Percentiles rank a stretch among this genome's conserved stretches.
phyloP scores from a whole-genome alignment of 2,888 invertebrate species.

The Zaprionus obscuricornis region DNA sequence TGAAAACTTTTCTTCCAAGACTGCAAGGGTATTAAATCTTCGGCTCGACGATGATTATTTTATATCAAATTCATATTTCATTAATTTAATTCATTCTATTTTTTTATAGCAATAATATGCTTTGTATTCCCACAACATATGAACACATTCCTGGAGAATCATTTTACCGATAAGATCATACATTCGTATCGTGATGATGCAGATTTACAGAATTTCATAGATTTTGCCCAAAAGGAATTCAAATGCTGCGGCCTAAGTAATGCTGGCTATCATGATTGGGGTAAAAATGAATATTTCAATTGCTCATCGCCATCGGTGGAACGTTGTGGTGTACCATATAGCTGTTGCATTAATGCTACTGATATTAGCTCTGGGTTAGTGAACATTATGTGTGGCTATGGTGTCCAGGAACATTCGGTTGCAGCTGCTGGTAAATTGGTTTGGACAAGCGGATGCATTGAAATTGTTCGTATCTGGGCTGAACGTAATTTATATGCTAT shows the following conservation, averaged over 20 bases:
- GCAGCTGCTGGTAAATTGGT: conserved; percentile 95
- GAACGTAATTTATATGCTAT: conserved; percentile 95
- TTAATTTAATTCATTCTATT: background rate
- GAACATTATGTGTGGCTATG: conserved; percentile 96
- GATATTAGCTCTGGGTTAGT: conserved; percentile 93
- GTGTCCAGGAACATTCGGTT: conserved; percentile 92
- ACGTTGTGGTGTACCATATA: conserved; percentile 96
- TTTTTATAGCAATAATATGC: conserved; percentile 89
- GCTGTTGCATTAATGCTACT: conserved; percentile 95
- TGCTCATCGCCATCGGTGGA: conserved; percentile 96
- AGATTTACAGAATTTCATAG: conserved; percentile 96
- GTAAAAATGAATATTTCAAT: conserved; percentile 97
- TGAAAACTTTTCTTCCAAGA: too few relatives aligned
- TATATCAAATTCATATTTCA: background rate
- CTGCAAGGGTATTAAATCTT: too few relatives aligned
- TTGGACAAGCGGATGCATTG: conserved; percentile 96
- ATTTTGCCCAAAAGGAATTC: conserved; percentile 94
- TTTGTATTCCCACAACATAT: conserved; percentile 96
- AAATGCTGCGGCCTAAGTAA: conserved; percentile 95
- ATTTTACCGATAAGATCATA: conserved; percentile 95
- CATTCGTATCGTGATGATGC: conserved; percentile 96
- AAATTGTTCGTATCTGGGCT: conserved; percentile 93
- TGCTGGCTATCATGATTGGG: conserved; percentile 97
- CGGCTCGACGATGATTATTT: too few relatives aligned
- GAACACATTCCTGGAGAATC: conserved; percentile 91